These are phyloP conservation scores for Salticus scenicus DNA, from an alignment of 2,888 invertebrate species.

Conservation along the genomic window DNA sequence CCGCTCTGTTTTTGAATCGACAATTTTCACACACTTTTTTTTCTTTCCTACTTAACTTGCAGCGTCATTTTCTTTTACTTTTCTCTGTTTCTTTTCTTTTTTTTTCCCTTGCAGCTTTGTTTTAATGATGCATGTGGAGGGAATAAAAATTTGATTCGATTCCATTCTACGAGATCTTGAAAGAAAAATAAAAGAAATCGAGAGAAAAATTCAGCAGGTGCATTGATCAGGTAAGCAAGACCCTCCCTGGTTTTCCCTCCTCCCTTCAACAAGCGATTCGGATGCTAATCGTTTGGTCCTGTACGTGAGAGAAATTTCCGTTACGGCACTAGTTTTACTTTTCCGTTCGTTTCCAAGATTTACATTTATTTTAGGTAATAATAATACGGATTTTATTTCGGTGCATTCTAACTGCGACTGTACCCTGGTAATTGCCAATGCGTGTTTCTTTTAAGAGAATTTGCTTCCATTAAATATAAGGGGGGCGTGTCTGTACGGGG, in stretches of 20 bases:
- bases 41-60: background rate
- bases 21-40: background rate
- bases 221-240: constrained; percentile 5
- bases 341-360: background rate
- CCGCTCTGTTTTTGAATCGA: background rate
- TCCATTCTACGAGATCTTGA: background rate
- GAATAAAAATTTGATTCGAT: background rate
- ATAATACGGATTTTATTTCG: background rate
- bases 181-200: background rate
- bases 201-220: background rate
- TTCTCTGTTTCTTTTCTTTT: background rate
- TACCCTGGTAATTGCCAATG: background rate
- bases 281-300: constrained; percentile 5
- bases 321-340: background rate
- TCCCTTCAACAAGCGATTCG: background rate
- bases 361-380: background rate
- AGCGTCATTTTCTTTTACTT: background rate
- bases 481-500: no score
- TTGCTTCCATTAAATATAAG: no score
- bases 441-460: no score
- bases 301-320: constrained; percentile 9
- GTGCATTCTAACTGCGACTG: background rate
- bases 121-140: constrained; percentile 2
- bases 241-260: background rate
- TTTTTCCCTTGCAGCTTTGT: background rate